These are phyloP conservation scores for Trilocha varians DNA, from an alignment of 2,888 invertebrate species.

Conservation along the genomic window DNA sequence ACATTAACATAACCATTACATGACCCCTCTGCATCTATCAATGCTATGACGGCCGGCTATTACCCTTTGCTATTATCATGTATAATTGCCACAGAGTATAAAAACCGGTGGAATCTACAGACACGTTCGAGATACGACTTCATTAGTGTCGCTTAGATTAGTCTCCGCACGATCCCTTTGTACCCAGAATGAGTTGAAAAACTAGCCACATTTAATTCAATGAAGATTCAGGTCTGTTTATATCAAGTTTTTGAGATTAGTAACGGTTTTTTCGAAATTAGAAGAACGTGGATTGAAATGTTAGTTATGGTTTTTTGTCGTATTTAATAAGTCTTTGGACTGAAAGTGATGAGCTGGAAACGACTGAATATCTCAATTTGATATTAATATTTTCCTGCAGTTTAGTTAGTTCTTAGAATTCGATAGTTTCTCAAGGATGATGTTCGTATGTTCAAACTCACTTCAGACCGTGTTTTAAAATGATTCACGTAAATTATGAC, in stretches of 20 bases:
- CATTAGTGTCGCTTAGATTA: conserved; percentile 31
- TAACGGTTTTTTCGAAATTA: not conserved
- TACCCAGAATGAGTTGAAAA: conserved; percentile 13
- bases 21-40: conserved; percentile 9
- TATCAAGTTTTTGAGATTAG: not conserved
- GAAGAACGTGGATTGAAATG: not conserved
- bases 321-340: no score
- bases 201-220: conserved; percentile 47
- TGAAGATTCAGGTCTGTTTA: conserved; percentile 8
- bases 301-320: no score
- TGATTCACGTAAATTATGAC: no score
- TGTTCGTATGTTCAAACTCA: no score
- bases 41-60: conserved; percentile 30
- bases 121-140: conserved; percentile 35
- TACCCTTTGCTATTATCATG: conserved; percentile 47
- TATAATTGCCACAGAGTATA: conserved; percentile 47
- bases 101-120: conserved; percentile 32
- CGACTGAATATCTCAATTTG: no score
- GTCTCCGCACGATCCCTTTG: conserved; percentile 15
- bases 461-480: no score
- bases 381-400: no score
- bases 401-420: no score
- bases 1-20: not conserved
- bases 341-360: no score
- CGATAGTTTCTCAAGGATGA: no score